Evolutionary conservation across 2,113 vertebrate species (phyloP), one percentile per base, ranked within the genome.

Genomic region (Heteronetta atricapilla): DNA sequence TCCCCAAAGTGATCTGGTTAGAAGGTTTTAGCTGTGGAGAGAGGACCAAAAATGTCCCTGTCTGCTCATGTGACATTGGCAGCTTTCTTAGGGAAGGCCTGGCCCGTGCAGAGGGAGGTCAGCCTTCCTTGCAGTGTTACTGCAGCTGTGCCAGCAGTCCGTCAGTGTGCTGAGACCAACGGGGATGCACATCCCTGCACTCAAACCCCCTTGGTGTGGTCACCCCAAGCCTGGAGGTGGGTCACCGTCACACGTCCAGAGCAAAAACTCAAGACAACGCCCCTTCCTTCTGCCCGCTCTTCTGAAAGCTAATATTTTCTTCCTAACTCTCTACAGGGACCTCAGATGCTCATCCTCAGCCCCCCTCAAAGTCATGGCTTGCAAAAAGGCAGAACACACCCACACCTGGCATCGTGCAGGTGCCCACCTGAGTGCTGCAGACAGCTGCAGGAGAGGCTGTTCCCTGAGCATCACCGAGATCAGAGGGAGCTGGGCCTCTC

Each of bases 401-500:
- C 63, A 70, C 66, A 68, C 72, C 55, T 89, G 84, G 75, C 82
- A 66, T 7, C 28, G 1, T 56, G 52, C 60, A 82, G 74, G 84
- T 88, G 95, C 68, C 77, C 77, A 62, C 84, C 76, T 86, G 86
- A 84, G 66, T 38, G 50, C 59, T 82, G 76, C 40, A 93, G 73
- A 89, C 40, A 15, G n/a, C 64, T 88, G 53, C 68, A 74, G 66
- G 78, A 50, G 52, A 56, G 26, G 50, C 82, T 82, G 46, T 74
- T 88, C 67, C 75, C 72, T 40, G 42, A 88, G 68, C 69, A 87
- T 78, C 62, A 80, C 29, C 0, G 3, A 90, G 85, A 94, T 94
- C 91, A 93, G 94, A 94, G 83, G 66, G n/a, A 94, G n/a, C 53
- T 73, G 81, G 73, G 90, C 84, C 89, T 94, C 87, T 86, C 86